Conservation (phyloP, 2,888 invertebrate genomes). For the Scaptomyza caliginosa region DNA sequence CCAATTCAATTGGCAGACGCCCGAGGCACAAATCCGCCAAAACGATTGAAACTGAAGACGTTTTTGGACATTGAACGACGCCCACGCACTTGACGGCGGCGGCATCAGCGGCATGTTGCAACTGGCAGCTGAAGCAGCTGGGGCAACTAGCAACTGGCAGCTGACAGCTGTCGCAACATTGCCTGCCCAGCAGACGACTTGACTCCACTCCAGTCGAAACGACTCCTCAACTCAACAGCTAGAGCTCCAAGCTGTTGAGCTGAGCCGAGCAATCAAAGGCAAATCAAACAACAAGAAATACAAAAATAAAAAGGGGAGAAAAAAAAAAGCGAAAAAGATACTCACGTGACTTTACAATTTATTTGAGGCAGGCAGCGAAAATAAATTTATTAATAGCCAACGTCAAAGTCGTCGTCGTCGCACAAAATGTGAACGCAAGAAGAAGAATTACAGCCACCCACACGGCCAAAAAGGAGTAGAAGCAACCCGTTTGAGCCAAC, state of each 20-base stretch:
- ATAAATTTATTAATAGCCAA: conserved; percentile 73
- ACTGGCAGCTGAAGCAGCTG: conserved; percentile 56
- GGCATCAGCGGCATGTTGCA: conserved; percentile 50
- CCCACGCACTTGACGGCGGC: conserved; percentile 50
- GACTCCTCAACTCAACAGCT: conserved; percentile 16
- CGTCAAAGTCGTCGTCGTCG: conserved; percentile 42
- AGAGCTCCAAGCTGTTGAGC: conserved; percentile 17
- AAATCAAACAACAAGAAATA: conserved; percentile 53
- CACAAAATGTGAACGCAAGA: conserved; percentile 23
- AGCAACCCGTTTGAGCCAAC: conserved; percentile 15
- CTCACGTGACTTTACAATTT: conserved; percentile 76
- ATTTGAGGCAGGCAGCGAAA: conserved; percentile 70
- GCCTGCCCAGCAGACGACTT: conserved; percentile 36
- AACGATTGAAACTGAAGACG: conserved; percentile 70
- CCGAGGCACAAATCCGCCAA: conserved; percentile 41
- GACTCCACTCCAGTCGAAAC: conserved; percentile 16
- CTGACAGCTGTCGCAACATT: conserved; percentile 70
- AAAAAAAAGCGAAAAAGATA: conserved; percentile 13
- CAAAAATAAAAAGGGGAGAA: neutral
- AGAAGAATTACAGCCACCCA: conserved; percentile 56
- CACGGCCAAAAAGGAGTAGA: conserved; percentile 22
- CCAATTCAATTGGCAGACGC: conserved; percentile 58
- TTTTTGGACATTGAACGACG: conserved; percentile 57
- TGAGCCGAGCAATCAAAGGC: conserved; percentile 59
- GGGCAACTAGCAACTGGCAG: conserved; percentile 45